These are phyloP conservation scores for Acrocera orbiculus DNA, from an alignment of 2,888 invertebrate genomes.

Conservation along the genomic window DNA sequence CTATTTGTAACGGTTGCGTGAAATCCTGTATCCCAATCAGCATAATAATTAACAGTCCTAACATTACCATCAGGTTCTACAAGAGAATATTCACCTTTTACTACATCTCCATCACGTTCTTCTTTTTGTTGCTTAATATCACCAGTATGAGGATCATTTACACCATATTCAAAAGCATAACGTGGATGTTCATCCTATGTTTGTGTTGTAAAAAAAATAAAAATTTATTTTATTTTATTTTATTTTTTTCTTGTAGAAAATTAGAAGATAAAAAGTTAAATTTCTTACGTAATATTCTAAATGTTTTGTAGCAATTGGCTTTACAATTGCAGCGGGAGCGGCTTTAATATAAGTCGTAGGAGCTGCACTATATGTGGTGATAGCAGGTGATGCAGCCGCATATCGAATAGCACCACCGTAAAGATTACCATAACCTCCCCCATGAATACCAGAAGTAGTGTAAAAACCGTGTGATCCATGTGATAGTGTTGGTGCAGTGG, in stretches of 20 bases:
- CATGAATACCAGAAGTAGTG: not conserved
- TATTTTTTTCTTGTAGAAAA: too few relatives aligned
- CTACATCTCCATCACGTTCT: conserved; percentile 53
- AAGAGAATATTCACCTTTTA: conserved; percentile 48
- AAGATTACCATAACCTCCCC: conserved; percentile 7
- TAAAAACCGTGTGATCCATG: not conserved
- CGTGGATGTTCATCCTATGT: conserved; percentile 47
- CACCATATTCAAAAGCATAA: conserved; percentile 55
- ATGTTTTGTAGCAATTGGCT: conserved; percentile 42
- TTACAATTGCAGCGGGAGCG: conserved; percentile 28
- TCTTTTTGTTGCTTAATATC: conserved; percentile 58
- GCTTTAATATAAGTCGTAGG: conserved; percentile 27
- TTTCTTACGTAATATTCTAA: conserved; percentile 44
- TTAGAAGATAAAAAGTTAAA: too few relatives aligned
- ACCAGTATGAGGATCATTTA: conserved; percentile 56
- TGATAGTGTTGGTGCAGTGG: conserved; percentile 10
- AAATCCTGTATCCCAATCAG: conserved; percentile 64
- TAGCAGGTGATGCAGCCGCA: conserved; percentile 24
- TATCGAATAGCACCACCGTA: conserved; percentile 19
- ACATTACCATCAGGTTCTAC: conserved; percentile 60
- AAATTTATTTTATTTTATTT: too few relatives aligned
- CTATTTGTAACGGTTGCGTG: conserved; percentile 54
- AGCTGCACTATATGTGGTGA: conserved; percentile 24
- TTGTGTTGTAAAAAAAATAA: conserved; percentile 8
- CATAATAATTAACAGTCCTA: conserved; percentile 55